Evolutionary conservation across 1,140 invertebrate genomes (phyloP), one percentile per base, ranked within the genome.

Genomic region (Drosophila setifemur): DNA sequence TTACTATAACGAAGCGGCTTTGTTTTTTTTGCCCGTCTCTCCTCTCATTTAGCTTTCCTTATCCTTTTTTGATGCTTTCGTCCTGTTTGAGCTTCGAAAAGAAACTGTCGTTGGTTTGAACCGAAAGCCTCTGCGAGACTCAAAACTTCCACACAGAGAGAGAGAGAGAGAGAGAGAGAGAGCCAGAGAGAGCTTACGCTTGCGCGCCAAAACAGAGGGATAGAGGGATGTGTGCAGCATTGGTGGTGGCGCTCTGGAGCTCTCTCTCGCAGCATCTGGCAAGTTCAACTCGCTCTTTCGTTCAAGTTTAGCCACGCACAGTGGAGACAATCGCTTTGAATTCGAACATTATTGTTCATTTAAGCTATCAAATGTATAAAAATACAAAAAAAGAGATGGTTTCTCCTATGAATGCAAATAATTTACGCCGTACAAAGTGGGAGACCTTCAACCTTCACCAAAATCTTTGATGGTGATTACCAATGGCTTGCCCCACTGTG

Each of bases 131-230:
- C 3, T 12, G 12, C 12, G 19, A 44, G 67, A 53, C 77, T 60
- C 52, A 42, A 77, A 83, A 77, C 23, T 73, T 83, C 49, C 37
- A 83, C n/a, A n/a, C n/a, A n/a, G n/a, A n/a, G 60, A 67, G 71
- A 72, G 42, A 26, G n/a, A 44, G 16, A 26, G 53, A 68, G 70
- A 39, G 55, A 29, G 25, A 33, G 66, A n/a, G 28, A 53, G 39
- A 50, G 28, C 8, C 21, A 33, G 50, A 54, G 53, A 69, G 66
- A 78, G 68, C 74, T 77, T 78, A 72, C 66, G 66, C 77, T 76
- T 82, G 77, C 77, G 77, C 77, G 77, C 77, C 68, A 82, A 76
- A 82, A 63, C 26, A 18, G 67, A 53, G 73, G 54, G 42, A 72
- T 58, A 42, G 25, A 45, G 54, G 60, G 14, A 49, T 45, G 35